phyloP scores from a whole-genome alignment of 2,797 vertebrate species.

The Tauraco hartlaubi region DNA sequence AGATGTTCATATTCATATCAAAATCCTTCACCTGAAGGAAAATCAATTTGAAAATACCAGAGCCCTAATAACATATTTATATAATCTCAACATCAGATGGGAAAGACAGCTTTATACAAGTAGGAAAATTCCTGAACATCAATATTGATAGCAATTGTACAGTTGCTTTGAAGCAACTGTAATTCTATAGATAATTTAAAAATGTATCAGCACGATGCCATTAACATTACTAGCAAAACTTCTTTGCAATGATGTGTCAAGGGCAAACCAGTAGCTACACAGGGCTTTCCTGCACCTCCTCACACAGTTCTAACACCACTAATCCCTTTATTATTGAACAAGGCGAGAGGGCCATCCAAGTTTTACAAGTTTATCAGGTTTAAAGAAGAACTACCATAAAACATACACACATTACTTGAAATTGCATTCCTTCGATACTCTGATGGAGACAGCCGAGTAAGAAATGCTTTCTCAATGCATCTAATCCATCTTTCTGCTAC shows the following conservation, averaged over 20 bases:
- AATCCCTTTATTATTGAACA: not conserved
- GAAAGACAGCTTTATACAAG: not conserved
- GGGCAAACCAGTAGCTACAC: not conserved
- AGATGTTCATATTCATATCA: not conserved
- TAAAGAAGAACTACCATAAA: not conserved
- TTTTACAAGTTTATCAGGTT: not conserved
- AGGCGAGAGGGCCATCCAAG: not conserved
- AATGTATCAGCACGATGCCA: not conserved
- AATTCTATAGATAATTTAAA: not conserved
- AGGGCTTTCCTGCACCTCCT: not conserved
- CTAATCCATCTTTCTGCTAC: not conserved
- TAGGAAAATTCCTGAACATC: not conserved
- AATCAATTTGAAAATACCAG: not conserved
- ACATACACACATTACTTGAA: not conserved
- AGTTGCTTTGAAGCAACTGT: not conserved
- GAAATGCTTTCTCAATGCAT: not conserved
- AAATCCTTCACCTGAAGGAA: not conserved
- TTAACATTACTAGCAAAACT: not conserved
- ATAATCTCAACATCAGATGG: not conserved
- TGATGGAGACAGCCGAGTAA: not conserved
- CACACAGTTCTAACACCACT: not conserved
- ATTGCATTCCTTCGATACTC: not conserved
- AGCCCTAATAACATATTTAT: not conserved
- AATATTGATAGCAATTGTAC: rapidly evolving
- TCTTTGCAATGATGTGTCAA: not conserved